phyloP scores from a whole-genome alignment of 1,140 invertebrate genomes.

The Macrocentrus cingulum region DNA sequence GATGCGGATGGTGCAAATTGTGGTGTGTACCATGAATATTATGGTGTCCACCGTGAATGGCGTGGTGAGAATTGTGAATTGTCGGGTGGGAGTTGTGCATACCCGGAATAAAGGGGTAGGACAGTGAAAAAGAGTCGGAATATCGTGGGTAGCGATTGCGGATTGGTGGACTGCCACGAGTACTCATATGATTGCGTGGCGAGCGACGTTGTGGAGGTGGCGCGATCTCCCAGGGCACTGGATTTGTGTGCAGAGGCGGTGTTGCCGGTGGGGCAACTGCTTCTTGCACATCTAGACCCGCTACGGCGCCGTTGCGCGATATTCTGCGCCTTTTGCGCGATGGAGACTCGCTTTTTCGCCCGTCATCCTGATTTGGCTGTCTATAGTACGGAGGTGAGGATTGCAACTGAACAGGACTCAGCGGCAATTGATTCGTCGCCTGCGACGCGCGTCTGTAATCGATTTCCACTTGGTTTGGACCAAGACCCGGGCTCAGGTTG shows the following conservation, averaged over 20 bases:
- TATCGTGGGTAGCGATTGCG: slow-evolving; percentile 50
- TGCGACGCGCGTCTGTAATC: slow-evolving; percentile 50
- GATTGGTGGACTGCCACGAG: slow-evolving; percentile 44
- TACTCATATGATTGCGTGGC: slow-evolving; percentile 48
- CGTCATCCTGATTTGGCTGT: slow-evolving; percentile 57
- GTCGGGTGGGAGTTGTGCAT: slow-evolving; percentile 45
- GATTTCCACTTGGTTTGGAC: slow-evolving; percentile 49
- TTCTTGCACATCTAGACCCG: slow-evolving; percentile 48
- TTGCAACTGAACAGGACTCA: slow-evolving; percentile 57
- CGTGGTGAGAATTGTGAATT: slow-evolving; percentile 42
- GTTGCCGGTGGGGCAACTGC: slow-evolving; percentile 45
- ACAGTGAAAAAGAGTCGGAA: slow-evolving; percentile 42
- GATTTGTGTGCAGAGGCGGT: slow-evolving; percentile 41
- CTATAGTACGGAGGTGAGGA: slow-evolving; percentile 56
- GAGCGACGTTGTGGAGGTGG: slow-evolving; percentile 46
- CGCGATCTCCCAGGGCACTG: slow-evolving; percentile 47
- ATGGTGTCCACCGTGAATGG: slow-evolving; percentile 37
- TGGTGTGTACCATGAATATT: slow-evolving; percentile 42
- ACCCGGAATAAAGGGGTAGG: slow-evolving; percentile 44
- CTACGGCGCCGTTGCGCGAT: slow-evolving; percentile 49
- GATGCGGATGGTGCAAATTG: slow-evolving; percentile 40
- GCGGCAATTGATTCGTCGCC: slow-evolving; percentile 53
- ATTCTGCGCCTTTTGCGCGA: slow-evolving; percentile 53
- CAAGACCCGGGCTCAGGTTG: slow-evolving; percentile 52
- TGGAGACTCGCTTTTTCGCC: slow-evolving; percentile 56